Conservation (phyloP, 2,113 vertebrate genomes). For the Pandion haliaetus region DNA sequence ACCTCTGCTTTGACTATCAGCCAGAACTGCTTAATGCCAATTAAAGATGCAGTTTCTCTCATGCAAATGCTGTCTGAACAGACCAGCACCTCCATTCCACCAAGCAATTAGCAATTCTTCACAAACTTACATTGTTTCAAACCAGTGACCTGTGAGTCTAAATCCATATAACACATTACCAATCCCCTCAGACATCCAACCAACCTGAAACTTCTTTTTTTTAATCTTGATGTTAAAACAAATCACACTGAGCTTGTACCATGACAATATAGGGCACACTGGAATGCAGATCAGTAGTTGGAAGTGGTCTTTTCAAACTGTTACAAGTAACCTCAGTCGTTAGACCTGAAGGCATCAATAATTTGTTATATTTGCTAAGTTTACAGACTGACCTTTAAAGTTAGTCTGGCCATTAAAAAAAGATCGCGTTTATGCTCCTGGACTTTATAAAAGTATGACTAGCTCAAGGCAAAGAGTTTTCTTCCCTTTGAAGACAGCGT, state of each 20-base stretch:
- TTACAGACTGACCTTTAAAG: conserved; percentile 37
- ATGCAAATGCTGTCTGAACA: not conserved
- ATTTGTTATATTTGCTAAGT: conserved; percentile 23
- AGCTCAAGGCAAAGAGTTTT: not conserved
- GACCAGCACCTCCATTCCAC: not conserved
- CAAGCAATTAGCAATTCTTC: not conserved
- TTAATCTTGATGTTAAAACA: not conserved
- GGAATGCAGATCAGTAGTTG: not conserved
- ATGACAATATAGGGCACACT: not conserved
- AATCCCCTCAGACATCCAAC: not conserved
- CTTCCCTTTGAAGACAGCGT: not conserved
- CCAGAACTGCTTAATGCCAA: not conserved
- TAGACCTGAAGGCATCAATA: conserved; percentile 23
- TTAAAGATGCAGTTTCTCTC: not conserved
- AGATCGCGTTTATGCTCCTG: not conserved
- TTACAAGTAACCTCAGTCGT: not conserved
- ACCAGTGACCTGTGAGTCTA: not conserved
- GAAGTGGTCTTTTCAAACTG: conserved; percentile 23
- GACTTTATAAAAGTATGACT: not conserved
- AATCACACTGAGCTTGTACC: not conserved
- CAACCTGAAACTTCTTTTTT: not conserved
- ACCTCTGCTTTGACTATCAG: not conserved
- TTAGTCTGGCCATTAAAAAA: conserved; percentile 9
- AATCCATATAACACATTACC: not conserved
- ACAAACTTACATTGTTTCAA: not conserved